Evolutionary conservation across 2,888 invertebrate species (phyloP).

Genomic region (Drosophila anceps): DNA sequence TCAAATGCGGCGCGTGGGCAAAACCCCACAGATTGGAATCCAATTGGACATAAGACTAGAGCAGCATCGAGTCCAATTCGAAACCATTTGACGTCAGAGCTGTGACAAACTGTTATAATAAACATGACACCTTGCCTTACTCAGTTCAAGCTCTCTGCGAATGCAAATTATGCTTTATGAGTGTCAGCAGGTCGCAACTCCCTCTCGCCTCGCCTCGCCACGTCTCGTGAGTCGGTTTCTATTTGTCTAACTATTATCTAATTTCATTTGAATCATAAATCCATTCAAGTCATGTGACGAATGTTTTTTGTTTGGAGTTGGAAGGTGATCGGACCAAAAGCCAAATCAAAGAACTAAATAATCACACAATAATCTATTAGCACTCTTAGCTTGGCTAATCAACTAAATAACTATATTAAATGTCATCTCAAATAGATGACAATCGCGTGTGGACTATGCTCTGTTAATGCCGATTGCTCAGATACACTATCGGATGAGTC

Average conservation of each 20-base stretch:
- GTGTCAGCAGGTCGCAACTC: conserved; percentile 33
- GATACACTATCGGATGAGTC: conserved; percentile 1
- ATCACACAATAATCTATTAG: conserved; percentile 22
- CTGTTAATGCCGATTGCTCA: neutral
- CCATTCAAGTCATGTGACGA: conserved; percentile 36
- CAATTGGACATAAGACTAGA: conserved; percentile 27
- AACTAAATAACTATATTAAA: conserved; percentile 19
- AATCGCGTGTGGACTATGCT: neutral
- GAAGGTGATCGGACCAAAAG: neutral
- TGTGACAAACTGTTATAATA: conserved; percentile 15
- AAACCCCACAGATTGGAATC: conserved; percentile 45
- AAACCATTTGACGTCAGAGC: conserved; percentile 54
- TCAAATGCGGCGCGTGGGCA: conserved; percentile 62
- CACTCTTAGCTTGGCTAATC: conserved; percentile 18
- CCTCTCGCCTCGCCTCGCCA: no score
- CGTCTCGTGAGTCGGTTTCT: conserved; percentile 15
- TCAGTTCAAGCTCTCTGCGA: neutral
- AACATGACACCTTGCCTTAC: conserved; percentile 11
- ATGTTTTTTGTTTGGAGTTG: conserved; percentile 2
- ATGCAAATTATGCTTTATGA: conserved; percentile 47
- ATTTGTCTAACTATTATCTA: conserved; percentile 42
- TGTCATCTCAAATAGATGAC: conserved; percentile 12
- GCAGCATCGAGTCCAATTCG: conserved; percentile 14
- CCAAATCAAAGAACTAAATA: neutral
- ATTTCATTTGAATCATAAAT: conserved; percentile 15